These are phyloP conservation scores for Acanthosepion esculentum DNA, from an alignment of 2,888 invertebrate species.

Conservation along the genomic window DNA sequence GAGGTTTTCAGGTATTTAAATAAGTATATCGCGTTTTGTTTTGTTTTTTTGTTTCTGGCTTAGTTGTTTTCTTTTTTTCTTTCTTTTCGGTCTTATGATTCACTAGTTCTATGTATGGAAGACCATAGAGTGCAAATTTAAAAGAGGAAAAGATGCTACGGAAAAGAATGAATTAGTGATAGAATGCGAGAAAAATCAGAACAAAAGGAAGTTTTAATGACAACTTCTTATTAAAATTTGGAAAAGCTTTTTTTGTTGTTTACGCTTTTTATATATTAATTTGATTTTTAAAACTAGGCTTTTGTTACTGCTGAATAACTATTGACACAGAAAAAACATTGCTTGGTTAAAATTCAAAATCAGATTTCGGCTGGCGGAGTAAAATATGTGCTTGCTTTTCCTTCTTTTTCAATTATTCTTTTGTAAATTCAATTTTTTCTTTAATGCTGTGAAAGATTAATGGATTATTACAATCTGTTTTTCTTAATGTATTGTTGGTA, in stretches of 20 bases:
- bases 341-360: background rate
- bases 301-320: background rate
- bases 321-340: background rate
- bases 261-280: background rate
- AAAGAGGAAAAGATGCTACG: background rate
- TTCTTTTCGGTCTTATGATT: background rate
- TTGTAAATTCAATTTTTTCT: background rate
- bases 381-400: background rate
- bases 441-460: background rate
- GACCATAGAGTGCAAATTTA: background rate
- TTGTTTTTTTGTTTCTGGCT: too few relatives aligned
- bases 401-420: background rate
- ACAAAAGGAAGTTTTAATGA: background rate
- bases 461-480: background rate
- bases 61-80: too few relatives aligned
- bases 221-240: background rate
- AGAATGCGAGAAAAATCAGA: background rate
- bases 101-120: background rate
- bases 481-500: background rate
- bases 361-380: background rate
- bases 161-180: background rate
- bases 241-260: too few relatives aligned
- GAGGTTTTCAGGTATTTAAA: background rate
- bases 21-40: background rate
- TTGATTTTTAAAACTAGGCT: background rate